Evolutionary conservation across 2,888 invertebrate species (phyloP), one percentile per base, ranked within the genome.

Genomic region (Phalangium opilio): DNA sequence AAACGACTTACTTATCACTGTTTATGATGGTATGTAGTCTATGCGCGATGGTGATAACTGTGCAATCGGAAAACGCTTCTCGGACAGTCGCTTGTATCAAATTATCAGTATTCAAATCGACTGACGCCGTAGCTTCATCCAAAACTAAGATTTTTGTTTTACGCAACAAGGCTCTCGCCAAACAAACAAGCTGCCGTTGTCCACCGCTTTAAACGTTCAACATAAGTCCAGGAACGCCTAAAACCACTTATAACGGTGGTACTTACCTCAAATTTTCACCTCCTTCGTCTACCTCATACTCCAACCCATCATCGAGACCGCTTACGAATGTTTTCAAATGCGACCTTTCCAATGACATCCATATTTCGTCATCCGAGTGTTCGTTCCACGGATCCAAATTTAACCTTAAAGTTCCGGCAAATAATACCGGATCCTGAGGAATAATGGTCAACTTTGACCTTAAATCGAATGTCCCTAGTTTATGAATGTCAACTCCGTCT

Each of bases 311-410:
- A 2, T 63, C 57, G 41, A 66, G 59, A 10, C 59, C 53, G 32
- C 57, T 52, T 5, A 68, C 67, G 57, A 66, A 70, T 5, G 57
- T 48, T 53, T 64, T 65, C 43, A 76, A 62, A 61, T 75, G 72
- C 4, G 74, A 69, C 50, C 68, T 65, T 48, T 74, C 73, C 20
- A 76, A 60, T 3, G 71, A 65, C 19, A 57, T 56, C 75, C 75
- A 76, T 20, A 76, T 57, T 21, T 71, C 67, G 15, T 62, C 66
- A 56, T 76, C 75, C 1, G 62, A 8, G 33, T 48, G 47, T n/a
- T 39, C 11, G 21, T 76, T 73, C 67, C 91, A 89, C 3, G 95
- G 95, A 72, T 95, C 95, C 52, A 95, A 73, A 72, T 95, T 95
- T 70, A 84, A 75, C 43, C 93, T 75, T 57, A 95, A 70, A 7